Conservation (phyloP, 1,140 invertebrate species). For the Calliopsis andreniformis region DNA sequence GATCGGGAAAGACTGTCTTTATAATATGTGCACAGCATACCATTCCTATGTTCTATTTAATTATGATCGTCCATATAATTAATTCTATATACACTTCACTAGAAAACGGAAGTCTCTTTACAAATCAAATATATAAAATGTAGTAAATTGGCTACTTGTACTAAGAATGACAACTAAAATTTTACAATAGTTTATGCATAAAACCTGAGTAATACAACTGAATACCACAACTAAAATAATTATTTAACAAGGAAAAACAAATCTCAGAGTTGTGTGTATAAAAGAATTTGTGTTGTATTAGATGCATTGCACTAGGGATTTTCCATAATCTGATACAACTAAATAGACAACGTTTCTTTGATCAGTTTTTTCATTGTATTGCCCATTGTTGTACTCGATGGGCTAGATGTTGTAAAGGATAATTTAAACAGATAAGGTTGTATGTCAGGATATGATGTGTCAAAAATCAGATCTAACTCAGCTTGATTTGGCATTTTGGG, state of each 20-base stretch:
- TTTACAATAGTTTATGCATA: neutral
- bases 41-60: neutral
- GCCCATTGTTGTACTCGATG: slow-evolving; percentile 87
- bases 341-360: slow-evolving; percentile 88
- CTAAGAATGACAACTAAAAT: neutral
- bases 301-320: slow-evolving; percentile 1
- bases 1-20: neutral
- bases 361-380: slow-evolving; percentile 95
- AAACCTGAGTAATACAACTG: neutral
- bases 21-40: neutral
- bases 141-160: neutral
- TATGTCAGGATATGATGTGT: slow-evolving; percentile 94
- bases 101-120: neutral
- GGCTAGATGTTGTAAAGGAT: slow-evolving; percentile 88
- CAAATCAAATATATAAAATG: neutral
- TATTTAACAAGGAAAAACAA: neutral
- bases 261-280: slow-evolving; percentile 7
- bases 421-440: slow-evolving; percentile 98
- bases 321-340: slow-evolving; percentile 48
- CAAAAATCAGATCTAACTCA: slow-evolving; percentile 96
- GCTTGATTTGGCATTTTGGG: slow-evolving; percentile 96
- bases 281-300: neutral
- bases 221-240: neutral
- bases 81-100: neutral
- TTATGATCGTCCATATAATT: neutral